phyloP scores from a whole-genome alignment of 2,888 invertebrate species.

The Ormyrus pomaceus region DNA sequence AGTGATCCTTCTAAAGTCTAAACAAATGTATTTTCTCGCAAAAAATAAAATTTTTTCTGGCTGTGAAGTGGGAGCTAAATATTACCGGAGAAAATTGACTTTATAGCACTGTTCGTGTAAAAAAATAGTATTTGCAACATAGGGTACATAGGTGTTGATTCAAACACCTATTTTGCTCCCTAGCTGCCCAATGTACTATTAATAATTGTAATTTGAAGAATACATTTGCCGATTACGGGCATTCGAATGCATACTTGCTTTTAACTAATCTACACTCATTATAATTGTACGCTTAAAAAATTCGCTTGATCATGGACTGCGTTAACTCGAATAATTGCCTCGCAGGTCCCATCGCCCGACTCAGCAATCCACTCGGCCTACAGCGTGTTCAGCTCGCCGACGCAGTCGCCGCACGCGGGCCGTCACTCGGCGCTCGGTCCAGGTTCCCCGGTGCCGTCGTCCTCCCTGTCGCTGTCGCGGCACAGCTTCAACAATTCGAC shows the following conservation, averaged over 20 bases:
- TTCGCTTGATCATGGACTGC: neutral
- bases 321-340: neutral
- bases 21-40: too few species aligned
- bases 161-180: too few species aligned
- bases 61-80: too few species aligned
- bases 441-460: constrained; percentile 73
- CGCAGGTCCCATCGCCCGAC: constrained; percentile 85
- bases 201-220: too few species aligned
- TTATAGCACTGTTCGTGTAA: too few species aligned
- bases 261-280: neutral
- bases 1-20: too few species aligned
- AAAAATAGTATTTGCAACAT: too few species aligned
- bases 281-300: neutral
- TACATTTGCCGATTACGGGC: too few species aligned
- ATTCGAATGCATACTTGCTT: neutral
- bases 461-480: constrained; percentile 72
- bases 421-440: constrained; percentile 82
- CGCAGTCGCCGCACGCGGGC: constrained; percentile 90
- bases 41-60: too few species aligned
- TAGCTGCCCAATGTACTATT: too few species aligned
- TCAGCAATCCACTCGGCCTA: constrained; percentile 94
- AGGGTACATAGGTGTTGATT: too few species aligned
- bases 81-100: too few species aligned
- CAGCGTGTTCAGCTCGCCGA: constrained; percentile 88
- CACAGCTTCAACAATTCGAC: constrained; percentile 75